Base-by-base conservation (phyloP, 2,113 vertebrate species). In the Pelmatolapia mariae region DNA sequence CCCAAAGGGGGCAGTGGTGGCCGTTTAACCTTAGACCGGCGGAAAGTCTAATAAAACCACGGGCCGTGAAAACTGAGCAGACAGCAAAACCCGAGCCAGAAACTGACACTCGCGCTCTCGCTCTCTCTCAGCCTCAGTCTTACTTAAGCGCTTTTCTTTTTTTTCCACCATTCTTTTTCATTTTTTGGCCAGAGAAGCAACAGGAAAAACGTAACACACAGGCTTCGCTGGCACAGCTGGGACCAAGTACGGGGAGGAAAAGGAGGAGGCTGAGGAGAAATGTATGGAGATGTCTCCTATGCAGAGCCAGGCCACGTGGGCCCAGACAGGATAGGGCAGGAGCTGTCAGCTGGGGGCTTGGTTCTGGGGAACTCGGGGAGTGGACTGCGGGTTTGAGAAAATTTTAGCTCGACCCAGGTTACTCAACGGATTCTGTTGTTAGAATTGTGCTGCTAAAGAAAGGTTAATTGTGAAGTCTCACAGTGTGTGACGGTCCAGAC, bases 21-120 rank as follows among this genome's bases (percentile, higher is more conserved):
- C 93, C 91, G 90, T 94, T 94, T 95, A 92, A 96, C 95, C 95
- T 95, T 86, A 88, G 92, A 90, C 92, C 88, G 87, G 93, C 91
- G 82, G 92, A 94, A 94, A 95, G 94, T 95, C 92, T 92, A 92
- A 95, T 95, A 96, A 96, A 95, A 95, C 94, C 92, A 87, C 26
- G 82, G 89, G 59, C 94, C 95, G 85, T 94, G 94, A 95, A 95
- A 96, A 94, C 86, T 91, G 93, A 95, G 92, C 94, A 94, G 93
- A 94, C 94, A 96, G 94, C 93, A 92, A 90, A 94, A 93, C 61
- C 89, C 33, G 2, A 85, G 94, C 93, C 95, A 95, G 91, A 94
- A 91, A 87, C 63, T 92, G 90, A 89, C 93, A 66, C 89, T 87
- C n/a, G 86, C 40, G 89, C 91, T 87, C 73, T 63, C 81, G 84